A percentile compares a stretch with the other conserved stretches of the same genome.
These are phyloP conservation scores for Gadus macrocephalus DNA, from an alignment of 2,113 vertebrate genomes.

Conservation along the genomic window DNA sequence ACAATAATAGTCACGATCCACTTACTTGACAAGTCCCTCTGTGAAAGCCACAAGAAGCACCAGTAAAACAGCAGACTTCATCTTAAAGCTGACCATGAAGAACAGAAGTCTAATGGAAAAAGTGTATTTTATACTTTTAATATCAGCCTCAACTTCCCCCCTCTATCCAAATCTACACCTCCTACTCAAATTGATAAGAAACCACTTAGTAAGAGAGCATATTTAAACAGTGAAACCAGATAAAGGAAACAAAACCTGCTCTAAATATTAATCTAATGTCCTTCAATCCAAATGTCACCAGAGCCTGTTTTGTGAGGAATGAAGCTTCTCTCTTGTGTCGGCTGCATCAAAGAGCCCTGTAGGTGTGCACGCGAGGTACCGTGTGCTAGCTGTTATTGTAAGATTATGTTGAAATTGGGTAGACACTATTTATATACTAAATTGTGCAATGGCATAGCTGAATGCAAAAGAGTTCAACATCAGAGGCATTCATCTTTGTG, in stretches of 20 bases:
- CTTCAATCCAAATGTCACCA: background rate
- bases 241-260: conserved; percentile 4
- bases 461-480: no score
- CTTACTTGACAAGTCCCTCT: conserved; percentile 56
- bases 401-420: no score
- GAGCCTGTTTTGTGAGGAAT: background rate
- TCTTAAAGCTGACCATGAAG: conserved; percentile 23
- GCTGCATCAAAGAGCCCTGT: no score
- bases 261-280: background rate
- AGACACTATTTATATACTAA: no score
- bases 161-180: background rate
- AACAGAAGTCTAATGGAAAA: background rate
- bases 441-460: no score
- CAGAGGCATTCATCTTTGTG: no score
- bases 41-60: conserved; percentile 48
- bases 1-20: background rate
- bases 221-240: background rate
- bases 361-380: no score
- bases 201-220: conserved; percentile 1
- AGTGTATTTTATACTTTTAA: conserved; percentile 4
- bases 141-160: background rate
- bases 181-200: conserved; percentile 17
- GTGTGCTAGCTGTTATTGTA: no score
- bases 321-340: no score
- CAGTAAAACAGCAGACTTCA: conserved; percentile 55